Conservation (phyloP, 2,888 invertebrate species). For the Brenthis daphne region DNA sequence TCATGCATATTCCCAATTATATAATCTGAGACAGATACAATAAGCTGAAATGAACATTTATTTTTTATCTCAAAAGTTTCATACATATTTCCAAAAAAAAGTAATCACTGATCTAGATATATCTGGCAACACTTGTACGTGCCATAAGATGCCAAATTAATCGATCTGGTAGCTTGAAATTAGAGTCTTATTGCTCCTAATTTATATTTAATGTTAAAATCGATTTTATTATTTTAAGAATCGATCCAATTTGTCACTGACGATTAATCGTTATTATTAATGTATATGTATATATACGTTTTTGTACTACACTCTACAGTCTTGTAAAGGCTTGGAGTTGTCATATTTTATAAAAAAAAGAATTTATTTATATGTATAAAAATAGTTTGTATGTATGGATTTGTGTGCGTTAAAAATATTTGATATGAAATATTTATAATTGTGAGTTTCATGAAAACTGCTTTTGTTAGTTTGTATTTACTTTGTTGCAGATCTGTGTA, state of each 20-base stretch:
- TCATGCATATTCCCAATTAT: too few species aligned
- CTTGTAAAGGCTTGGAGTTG: slow-evolving; percentile 2
- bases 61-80: too few species aligned
- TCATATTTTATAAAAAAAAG: not conserved
- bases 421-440: not conserved
- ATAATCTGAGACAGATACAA: too few species aligned
- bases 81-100: too few species aligned
- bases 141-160: slow-evolving; percentile 17
- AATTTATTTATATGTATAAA: not conserved
- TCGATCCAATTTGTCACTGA: too few species aligned
- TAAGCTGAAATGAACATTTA: too few species aligned
- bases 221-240: not conserved
- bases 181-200: slow-evolving; percentile 2
- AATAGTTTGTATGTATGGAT: slow-evolving; percentile 1
- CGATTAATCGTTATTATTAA: not conserved
- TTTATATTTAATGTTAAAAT: not conserved
- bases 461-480: too few species aligned
- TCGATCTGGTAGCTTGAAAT: slow-evolving; percentile 8
- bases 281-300: not conserved
- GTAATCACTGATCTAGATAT: too few species aligned
- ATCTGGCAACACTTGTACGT: slow-evolving; percentile 7
- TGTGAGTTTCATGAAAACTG: not conserved
- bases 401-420: not conserved
- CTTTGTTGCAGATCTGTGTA: too few species aligned
- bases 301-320: not conserved